Base-by-base conservation (phyloP, 2,113 vertebrate genomes). In the Callipepla squamata region DNA sequence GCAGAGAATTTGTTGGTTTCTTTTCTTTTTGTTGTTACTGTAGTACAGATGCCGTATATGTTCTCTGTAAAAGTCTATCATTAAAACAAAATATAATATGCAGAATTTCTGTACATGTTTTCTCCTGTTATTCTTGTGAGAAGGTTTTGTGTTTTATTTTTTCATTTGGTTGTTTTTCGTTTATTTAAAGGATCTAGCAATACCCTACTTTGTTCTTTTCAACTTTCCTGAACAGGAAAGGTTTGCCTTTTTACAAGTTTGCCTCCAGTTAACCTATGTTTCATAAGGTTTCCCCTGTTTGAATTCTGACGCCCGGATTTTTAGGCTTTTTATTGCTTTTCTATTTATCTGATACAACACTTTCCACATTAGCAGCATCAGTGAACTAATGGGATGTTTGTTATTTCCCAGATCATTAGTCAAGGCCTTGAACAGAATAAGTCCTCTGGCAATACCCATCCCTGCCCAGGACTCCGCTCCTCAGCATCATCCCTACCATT, bases 311-410 rank as follows among this genome's bases (percentile, higher is more conserved):
- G 23, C 11, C 45, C 87, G 77, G 50, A 82, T 42, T 44, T 70
- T 45, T 80, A 62, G 58, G 67, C 28, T 77, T 89, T 44, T 53
- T 44, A 26, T 67, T 80, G 76, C 72, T 44, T 83, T 57, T 88
- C 34, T 59, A 47, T 65, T 93, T 87, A 78, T 61, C 65, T 86
- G 40, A 28, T 47, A 62, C 70, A 59, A 8, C 2, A 1, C 38
- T 77, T 94, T 80, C 76, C 40, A 68, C 82, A 91, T 94, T 91
- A 96, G 72, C 73, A 53, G 93, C 87, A 85, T 53, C 85, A 83
- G 51, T 88, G 68, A 91, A 40, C 85, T 95, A 94, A 95, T 91
- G 68, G 73, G 65, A 79, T 81, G 1, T 73, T 90, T 78, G 76
- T 57, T 63, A 61, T 70, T 87, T 91, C n/a, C 50, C 45, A 70